Evolutionary conservation across 1,140 invertebrate species (phyloP), one percentile per base, ranked within the genome.

Genomic region (Acromyrmex echinatior): DNA sequence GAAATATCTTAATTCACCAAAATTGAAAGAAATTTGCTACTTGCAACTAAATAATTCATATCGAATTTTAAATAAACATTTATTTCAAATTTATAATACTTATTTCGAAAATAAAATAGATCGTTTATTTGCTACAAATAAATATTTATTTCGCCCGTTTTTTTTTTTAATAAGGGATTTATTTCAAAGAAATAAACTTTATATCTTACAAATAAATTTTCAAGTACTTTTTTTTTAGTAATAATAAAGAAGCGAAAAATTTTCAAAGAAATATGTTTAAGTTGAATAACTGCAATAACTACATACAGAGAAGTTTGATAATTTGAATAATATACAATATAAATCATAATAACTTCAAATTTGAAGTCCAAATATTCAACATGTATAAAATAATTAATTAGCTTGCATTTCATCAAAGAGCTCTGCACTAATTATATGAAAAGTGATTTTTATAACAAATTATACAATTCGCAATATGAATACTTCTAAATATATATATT

Each of bases 211-310:
- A 56, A 56, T 56, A n/a, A 56, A n/a, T 56, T 56, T n/a, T 56
- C 2, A 56, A 56, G 5, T 56, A 7, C 5, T 16, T 56, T n/a
- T 56, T 56, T 56, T 18, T 56, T 18, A 56, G 53, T 53, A 0
- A 16, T 45, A 58, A 77, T 35, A 31, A 31, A 16, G 66, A 51
- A 58, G 49, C 49, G 73, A n/a, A 79, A 77, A 78, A 77, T 63
- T 25, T 71, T 25, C 49, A 12, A 16, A 10, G 9, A 58, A 60
- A 12, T 14, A 45, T 45, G n/a, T 73, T 60, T 25, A 39, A 10
- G 18, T 21, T 21, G 39, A 53, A 62, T 10, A 25, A 25, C 25
- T 25, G 31, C 16, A 16, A 31, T 2, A n/a, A 16, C 39, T 45
- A 21, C 3, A 16, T 12, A 49, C 12, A 56, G 12, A 76, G 39